Evolutionary conservation across 2,797 vertebrate genomes (phyloP), one percentile per base, ranked within the genome.

Genomic region (Euphonia xanthogaster): DNA sequence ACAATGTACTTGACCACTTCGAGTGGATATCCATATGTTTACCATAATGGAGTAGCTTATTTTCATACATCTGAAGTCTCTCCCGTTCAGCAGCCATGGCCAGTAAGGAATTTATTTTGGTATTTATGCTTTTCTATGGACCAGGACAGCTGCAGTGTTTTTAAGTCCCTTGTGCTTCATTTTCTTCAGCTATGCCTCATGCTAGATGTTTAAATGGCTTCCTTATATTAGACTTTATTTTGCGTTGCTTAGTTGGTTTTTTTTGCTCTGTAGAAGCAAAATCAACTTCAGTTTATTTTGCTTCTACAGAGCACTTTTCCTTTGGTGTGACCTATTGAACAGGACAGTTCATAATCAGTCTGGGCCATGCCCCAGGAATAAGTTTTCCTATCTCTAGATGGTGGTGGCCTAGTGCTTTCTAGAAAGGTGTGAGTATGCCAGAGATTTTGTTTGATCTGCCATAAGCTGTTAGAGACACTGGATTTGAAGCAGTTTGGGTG

Each of bases 21-120:
- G 30, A 98, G 98, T 58, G 98, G 98, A 19, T 98, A 97, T 89
- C 98, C 99, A 14, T 99, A 98, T 67, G 98, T 98, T 90, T 99
- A 98, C 88, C 98, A 98, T 96, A 98, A 99, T 30, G 98, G 98
- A 63, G 97, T 98, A 94, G 98, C 98, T 91, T 99, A 99, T 95
- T 99, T 99, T 97, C 98, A 98, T 87, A 97, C 96, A 27, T 97
- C 98, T 53, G 98, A 97, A 80, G 94, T 97, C 75, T 89, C 93
- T 92, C 96, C 98, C 50, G 83, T 97, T 72, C 90, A 95, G 6
- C 97, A 98, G 33, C 96, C 98, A 28, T 98, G 98, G 98, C 97
- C 98, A 91, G 98, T 99, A 95, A 98, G 98, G 98, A 83, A 57
- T 77, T 85, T 70, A 6, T 53, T 86, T 89, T 65, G 44, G 2